Percentiles rank a stretch among this genome's conserved stretches.
Conservation (phyloP, 2,888 invertebrate species). For the Ochlodes sylvanus region DNA sequence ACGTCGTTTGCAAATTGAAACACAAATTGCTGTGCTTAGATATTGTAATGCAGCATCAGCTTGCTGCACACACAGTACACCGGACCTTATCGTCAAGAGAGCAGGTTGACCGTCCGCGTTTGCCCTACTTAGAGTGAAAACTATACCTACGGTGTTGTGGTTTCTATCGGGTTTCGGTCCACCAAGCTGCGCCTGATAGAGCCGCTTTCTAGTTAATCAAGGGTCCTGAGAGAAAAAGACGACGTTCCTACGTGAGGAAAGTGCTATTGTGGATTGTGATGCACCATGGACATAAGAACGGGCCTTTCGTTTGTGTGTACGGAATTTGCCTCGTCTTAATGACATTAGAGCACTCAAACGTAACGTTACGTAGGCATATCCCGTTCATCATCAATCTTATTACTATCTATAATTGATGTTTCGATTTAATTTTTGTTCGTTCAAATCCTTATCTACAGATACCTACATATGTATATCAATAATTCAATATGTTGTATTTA, state of each 20-base stretch:
- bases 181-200: slow-evolving; percentile 59
- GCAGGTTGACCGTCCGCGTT: slow-evolving; percentile 68
- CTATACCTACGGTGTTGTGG: slow-evolving; percentile 70
- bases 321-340: too few relatives aligned
- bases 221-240: slow-evolving; percentile 46
- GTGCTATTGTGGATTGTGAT: slow-evolving; percentile 19
- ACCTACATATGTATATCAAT: too few relatives aligned
- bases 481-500: too few relatives aligned
- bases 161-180: slow-evolving; percentile 78
- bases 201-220: slow-evolving; percentile 68
- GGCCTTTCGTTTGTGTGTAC: not conserved
- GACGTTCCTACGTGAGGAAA: slow-evolving; percentile 30
- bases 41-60: slow-evolving; percentile 17
- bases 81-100: slow-evolving; percentile 42
- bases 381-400: too few relatives aligned
- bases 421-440: too few relatives aligned
- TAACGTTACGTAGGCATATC: too few relatives aligned
- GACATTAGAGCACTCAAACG: too few relatives aligned
- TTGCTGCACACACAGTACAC: slow-evolving; percentile 9
- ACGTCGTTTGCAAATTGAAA: not conserved
- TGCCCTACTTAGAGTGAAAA: slow-evolving; percentile 79
- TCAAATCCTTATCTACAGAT: too few relatives aligned
- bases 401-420: too few relatives aligned
- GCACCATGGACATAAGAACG: not conserved
- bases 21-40: not conserved